Conservation (phyloP, 2,113 vertebrate genomes). For the Lycaon pictus region DNA sequence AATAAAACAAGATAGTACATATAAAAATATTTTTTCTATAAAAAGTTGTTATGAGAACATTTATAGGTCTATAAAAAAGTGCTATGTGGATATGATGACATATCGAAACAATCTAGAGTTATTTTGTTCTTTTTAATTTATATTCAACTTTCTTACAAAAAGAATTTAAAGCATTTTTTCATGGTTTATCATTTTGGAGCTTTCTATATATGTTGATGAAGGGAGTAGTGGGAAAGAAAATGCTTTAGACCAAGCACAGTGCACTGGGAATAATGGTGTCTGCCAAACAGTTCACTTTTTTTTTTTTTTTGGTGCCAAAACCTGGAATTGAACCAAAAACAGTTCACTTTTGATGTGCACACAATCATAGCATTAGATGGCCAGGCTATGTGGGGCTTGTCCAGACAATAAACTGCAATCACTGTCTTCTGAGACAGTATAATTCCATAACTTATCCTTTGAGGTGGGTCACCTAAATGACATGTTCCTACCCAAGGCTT, state of each 20-base stretch:
- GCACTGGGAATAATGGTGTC: neutral
- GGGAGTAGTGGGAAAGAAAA: neutral
- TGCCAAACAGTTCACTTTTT: neutral
- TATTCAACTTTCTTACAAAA: neutral
- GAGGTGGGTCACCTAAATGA: neutral
- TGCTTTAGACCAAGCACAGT: neutral
- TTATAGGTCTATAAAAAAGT: conserved; percentile 9
- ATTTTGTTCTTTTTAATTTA: conserved; percentile 28
- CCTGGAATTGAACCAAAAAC: too few relatives aligned
- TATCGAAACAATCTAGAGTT: neutral
- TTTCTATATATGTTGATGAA: neutral
- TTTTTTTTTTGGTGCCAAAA: too few relatives aligned
- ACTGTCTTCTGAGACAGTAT: neutral
- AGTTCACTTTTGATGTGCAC: neutral
- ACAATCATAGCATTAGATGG: neutral
- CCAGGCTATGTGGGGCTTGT: neutral
- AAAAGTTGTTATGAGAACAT: conserved; percentile 28
- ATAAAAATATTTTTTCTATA: conserved; percentile 49
- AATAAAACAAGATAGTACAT: conserved; percentile 39
- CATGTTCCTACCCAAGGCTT: neutral
- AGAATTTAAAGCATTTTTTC: neutral
- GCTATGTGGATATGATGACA: neutral
- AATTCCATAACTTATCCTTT: neutral
- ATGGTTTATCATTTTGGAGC: neutral
- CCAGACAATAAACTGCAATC: neutral